phyloP scores from a whole-genome alignment of 1,140 invertebrate genomes.

The honey bee (Apis mellifera) region Amel_HAv3.1 CM009932.2:10468001-10468500 shows the following conservation, averaged over 20 bases:
- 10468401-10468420: neutral
- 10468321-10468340: conserved; percentile 49
- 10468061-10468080: too few relatives aligned
- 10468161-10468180: neutral
- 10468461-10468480: neutral
- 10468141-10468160: neutral
- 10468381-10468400: neutral
- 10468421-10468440: neutral
- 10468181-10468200: neutral
- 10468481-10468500: conserved; percentile 2
- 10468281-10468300: neutral
- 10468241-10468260: too few relatives aligned
- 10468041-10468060: too few relatives aligned
- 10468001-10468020: neutral
- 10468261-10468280: neutral
- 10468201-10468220: neutral
- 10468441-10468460: too few relatives aligned
- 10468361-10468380: too few relatives aligned
- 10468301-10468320: neutral
- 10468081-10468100: too few relatives aligned
- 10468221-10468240: too few relatives aligned
- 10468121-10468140: too few relatives aligned
- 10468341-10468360: conserved; percentile 50
- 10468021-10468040: too few relatives aligned
- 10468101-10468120: too few relatives aligned